Evolutionary conservation across 2,888 invertebrate species (phyloP).

Genomic region (Tillus elongatus): DNA sequence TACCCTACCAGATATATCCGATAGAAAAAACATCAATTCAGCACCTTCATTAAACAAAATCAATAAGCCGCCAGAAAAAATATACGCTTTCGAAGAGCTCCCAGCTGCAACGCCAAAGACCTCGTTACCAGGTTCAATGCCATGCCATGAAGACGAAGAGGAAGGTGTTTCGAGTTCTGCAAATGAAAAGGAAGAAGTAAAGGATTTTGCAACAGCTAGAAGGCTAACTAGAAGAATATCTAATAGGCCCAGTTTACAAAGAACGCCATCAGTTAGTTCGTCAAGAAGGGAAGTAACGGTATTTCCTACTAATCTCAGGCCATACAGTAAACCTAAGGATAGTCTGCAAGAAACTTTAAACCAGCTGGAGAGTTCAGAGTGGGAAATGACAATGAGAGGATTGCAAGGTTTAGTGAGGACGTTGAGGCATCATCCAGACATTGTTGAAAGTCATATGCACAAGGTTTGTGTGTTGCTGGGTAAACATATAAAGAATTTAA

Average conservation of each 20-base stretch:
- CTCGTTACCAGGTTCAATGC: too few relatives aligned
- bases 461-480: slow-evolving; percentile 62
- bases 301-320: slow-evolving; percentile 24
- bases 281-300: slow-evolving; percentile 1
- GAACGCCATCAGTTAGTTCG: too few relatives aligned
- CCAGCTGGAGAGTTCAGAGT: slow-evolving; percentile 64
- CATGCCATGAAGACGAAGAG: too few relatives aligned
- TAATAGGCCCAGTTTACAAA: too few relatives aligned
- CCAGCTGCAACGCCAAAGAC: background rate
- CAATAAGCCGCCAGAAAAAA: too few relatives aligned
- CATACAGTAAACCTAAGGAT: slow-evolving; percentile 56
- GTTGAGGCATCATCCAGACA: slow-evolving; percentile 56
- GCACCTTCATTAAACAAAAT: slow-evolving; percentile 33
- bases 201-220: slow-evolving; percentile 18
- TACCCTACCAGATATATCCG: slow-evolving; percentile 29
- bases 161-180: slow-evolving; percentile 8
- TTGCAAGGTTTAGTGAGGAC: slow-evolving; percentile 60
- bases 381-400: slow-evolving; percentile 72
- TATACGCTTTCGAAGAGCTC: slow-evolving; percentile 11
- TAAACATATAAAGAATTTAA: slow-evolving; percentile 74
- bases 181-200: background rate
- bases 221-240: slow-evolving; percentile 13
- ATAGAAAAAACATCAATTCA: slow-evolving; percentile 34
- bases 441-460: slow-evolving; percentile 56
- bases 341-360: slow-evolving; percentile 50